Evolutionary conservation across 2,113 vertebrate species (phyloP).

Genomic region (Calidris pugnax): DNA sequence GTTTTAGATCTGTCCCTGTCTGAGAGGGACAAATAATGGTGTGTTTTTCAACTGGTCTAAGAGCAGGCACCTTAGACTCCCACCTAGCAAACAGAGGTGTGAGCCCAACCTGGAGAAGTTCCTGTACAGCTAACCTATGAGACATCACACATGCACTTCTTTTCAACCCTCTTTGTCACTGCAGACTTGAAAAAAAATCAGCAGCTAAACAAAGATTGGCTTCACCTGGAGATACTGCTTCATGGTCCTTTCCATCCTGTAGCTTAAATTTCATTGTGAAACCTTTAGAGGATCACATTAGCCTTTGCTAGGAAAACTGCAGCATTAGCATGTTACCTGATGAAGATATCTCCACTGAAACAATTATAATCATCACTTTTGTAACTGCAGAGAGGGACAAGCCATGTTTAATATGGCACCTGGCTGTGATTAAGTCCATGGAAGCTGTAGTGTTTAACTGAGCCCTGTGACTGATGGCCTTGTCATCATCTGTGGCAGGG

Average conservation of each 20-base stretch:
- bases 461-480: neutral
- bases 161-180: neutral
- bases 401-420: neutral
- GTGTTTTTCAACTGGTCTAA: neutral
- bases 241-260: neutral
- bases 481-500: neutral
- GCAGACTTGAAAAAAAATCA: neutral
- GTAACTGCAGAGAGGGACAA: neutral
- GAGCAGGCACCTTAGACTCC: neutral
- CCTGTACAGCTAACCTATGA: neutral
- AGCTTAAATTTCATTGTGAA: neutral
- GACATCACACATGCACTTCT: neutral
- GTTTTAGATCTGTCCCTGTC: neutral
- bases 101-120: neutral
- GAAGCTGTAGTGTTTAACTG: neutral
- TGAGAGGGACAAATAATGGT: neutral
- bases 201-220: neutral
- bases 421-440: neutral
- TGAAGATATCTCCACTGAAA: neutral
- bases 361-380: neutral
- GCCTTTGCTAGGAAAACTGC: neutral
- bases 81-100: neutral
- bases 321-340: neutral
- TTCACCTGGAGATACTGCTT: neutral
- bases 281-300: neutral